phyloP scores from a whole-genome alignment of 2,797 vertebrate species.

The Sarcophilus harrisii region DNA sequence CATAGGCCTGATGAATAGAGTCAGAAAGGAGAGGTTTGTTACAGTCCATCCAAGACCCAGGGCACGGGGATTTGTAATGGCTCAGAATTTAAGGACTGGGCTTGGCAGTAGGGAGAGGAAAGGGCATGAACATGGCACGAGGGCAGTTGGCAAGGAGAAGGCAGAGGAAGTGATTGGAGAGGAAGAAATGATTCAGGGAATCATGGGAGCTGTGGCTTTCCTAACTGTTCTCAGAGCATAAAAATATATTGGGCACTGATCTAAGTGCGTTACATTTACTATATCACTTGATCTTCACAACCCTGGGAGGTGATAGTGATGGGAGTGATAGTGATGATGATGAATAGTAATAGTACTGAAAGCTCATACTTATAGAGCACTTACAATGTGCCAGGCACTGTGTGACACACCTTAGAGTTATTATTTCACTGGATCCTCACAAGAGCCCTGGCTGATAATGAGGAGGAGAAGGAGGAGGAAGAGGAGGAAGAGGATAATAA shows the following conservation, averaged over 20 bases:
- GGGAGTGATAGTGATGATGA: too few species aligned
- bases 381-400: too few species aligned
- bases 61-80: not conserved
- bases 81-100: not conserved
- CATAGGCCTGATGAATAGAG: not conserved
- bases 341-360: too few species aligned
- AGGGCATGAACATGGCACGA: not conserved
- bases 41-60: not conserved
- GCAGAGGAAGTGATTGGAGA: not conserved
- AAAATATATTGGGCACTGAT: not conserved
- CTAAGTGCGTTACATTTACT: not conserved
- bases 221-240: not conserved
- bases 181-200: not conserved
- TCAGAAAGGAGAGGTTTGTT: not conserved
- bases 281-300: too few species aligned
- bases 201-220: not conserved
- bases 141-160: not conserved
- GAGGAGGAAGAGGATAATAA: too few species aligned
- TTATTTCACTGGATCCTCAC: too few species aligned
- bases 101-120: not conserved
- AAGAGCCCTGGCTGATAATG: too few species aligned
- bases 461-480: fast-evolving
- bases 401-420: too few species aligned
- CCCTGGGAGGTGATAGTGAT: too few species aligned
- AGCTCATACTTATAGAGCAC: too few species aligned